Percentiles rank a stretch among this genome's conserved stretches.
phyloP scores from a whole-genome alignment of 2,113 vertebrate genomes.

The Alces alces region DNA sequence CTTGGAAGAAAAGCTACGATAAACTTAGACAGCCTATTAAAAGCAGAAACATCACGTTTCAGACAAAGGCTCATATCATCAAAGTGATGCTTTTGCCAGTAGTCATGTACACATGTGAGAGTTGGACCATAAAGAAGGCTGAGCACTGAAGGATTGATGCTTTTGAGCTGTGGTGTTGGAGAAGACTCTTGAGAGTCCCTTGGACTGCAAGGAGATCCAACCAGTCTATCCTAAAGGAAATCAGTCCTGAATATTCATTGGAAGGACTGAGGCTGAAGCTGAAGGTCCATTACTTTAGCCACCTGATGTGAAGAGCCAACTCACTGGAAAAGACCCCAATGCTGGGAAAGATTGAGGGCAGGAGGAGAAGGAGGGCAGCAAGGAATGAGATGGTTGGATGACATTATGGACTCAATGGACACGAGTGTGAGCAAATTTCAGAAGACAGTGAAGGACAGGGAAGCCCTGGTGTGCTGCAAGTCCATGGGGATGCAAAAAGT shows the following conservation, averaged over 20 bases:
- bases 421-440: not conserved
- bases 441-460: not conserved
- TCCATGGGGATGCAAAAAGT: not conserved
- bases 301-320: not conserved
- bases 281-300: not conserved
- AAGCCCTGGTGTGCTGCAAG: not conserved
- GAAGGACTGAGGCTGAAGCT: not conserved
- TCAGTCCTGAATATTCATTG: not conserved
- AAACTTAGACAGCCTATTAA: not conserved
- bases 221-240: not conserved
- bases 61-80: not conserved
- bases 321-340: not conserved
- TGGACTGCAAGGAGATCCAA: not conserved
- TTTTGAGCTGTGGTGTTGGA: not conserved
- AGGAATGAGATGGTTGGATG: not conserved
- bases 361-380: not conserved
- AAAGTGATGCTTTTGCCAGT: not conserved
- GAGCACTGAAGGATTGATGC: not conserved
- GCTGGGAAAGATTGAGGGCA: accelerated
- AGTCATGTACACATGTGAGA: not conserved
- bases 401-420: not conserved
- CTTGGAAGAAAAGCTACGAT: not conserved
- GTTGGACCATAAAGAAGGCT: not conserved
- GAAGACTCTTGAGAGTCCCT: not conserved
- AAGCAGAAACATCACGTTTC: not conserved